phyloP scores from a whole-genome alignment of 2,113 vertebrate genomes.

The Syrrhaptes paradoxus region DNA sequence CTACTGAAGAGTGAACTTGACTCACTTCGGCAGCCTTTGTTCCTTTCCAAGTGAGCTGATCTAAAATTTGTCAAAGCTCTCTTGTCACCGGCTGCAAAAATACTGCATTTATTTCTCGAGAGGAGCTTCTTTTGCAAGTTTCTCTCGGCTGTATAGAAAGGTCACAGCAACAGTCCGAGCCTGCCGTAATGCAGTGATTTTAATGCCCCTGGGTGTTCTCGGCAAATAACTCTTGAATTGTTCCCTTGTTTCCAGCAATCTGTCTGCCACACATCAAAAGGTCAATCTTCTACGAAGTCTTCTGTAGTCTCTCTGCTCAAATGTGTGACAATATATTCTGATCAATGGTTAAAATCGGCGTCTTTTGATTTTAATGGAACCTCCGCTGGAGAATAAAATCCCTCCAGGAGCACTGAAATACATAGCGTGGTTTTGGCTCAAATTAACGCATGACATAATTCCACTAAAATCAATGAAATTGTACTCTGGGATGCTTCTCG shows the following conservation, averaged over 20 bases:
- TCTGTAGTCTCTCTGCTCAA: neutral
- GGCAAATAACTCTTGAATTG: slow-evolving; percentile 20
- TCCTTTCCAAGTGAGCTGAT: slow-evolving; percentile 29
- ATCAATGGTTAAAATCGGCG: neutral
- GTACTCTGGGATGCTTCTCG: neutral
- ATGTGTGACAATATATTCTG: neutral
- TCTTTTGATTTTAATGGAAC: slow-evolving; percentile 4
- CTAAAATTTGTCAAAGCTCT: slow-evolving; percentile 31
- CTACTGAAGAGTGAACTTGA: slow-evolving; percentile 63
- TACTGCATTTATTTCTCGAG: neutral
- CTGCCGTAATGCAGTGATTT: neutral
- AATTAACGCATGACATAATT: slow-evolving; percentile 28
- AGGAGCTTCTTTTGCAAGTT: neutral
- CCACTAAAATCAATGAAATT: slow-evolving; percentile 28
- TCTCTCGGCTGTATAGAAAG: neutral
- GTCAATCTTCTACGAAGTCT: neutral
- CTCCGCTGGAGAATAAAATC: neutral
- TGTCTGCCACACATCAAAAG: neutral
- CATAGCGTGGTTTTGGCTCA: neutral
- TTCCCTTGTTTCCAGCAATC: slow-evolving; percentile 11
- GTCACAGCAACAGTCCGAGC: neutral
- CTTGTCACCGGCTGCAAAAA: neutral
- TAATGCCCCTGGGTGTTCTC: neutral
- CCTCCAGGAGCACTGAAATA: neutral
- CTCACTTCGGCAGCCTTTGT: slow-evolving; percentile 51